Conservation (phyloP, 2,797 vertebrate species). For the Lerista edwardsae region DNA sequence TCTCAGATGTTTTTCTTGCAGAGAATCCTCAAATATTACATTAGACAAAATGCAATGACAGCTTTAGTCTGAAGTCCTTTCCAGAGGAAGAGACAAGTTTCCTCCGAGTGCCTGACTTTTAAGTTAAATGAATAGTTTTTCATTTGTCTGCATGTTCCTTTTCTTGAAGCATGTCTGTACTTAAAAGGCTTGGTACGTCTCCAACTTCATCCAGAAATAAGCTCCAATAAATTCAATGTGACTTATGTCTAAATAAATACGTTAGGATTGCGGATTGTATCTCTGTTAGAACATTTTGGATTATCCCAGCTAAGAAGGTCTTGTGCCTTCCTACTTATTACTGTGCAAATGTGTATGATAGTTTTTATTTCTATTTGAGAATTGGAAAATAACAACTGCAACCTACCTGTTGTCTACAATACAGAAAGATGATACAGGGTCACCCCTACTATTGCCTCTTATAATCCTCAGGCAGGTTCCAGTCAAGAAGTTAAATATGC, state of each 20-base stretch:
- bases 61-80: neutral
- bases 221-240: neutral
- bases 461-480: conserved; percentile 86
- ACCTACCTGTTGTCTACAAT: conserved; percentile 81
- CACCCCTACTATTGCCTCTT: conserved; percentile 72
- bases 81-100: neutral
- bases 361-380: neutral
- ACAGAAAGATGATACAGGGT: conserved; percentile 79
- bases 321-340: neutral
- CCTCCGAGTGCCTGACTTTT: neutral
- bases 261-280: neutral
- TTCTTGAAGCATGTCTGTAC: neutral
- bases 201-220: neutral
- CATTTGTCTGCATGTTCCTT: too few relatives aligned
- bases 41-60: neutral
- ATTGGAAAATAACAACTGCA: conserved; percentile 23
- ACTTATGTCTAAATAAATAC: neutral
- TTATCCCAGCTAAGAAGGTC: neutral
- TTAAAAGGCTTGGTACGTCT: neutral
- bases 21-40: neutral
- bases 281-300: neutral
- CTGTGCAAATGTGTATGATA: neutral
- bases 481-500: conserved; percentile 86
- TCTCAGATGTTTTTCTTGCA: neutral
- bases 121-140: neutral